Conservation (phyloP, 2,113 vertebrate species). For the Progne subis region DNA sequence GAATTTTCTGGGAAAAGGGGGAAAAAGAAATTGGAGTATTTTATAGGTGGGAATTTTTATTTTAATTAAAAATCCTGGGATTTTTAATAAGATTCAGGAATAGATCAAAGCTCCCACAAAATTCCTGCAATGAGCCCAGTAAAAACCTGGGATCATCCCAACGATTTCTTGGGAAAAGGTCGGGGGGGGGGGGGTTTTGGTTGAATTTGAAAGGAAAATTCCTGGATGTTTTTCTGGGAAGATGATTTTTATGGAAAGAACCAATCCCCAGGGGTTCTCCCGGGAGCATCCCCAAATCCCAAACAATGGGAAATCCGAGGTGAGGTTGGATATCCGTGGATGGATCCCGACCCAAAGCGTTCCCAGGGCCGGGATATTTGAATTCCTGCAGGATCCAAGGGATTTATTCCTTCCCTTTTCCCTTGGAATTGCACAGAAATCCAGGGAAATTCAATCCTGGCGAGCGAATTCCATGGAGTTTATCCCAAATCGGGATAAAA, state of each 20-base stretch:
- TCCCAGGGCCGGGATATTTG: rapidly evolving
- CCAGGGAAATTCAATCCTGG: rapidly evolving
- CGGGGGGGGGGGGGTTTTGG: no score
- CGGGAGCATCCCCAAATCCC: rapidly evolving
- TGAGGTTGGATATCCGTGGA: rapidly evolving
- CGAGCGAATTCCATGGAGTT: rapidly evolving
- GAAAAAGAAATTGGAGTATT: not conserved
- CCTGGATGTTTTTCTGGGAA: rapidly evolving
- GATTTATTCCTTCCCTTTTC: not conserved
- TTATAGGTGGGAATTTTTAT: rapidly evolving
- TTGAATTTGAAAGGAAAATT: not conserved
- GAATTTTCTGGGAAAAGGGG: not conserved
- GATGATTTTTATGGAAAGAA: not conserved
- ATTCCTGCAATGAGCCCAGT: no score
- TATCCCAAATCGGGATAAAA: rapidly evolving
- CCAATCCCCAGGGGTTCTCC: rapidly evolving
- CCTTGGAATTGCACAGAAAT: not conserved
- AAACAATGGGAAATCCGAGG: not conserved
- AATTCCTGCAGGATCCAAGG: rapidly evolving
- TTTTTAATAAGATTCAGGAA: not conserved
- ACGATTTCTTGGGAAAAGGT: not conserved
- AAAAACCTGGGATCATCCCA: not conserved
- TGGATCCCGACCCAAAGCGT: not conserved
- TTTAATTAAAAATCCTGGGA: not conserved
- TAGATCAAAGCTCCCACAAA: not conserved